These are phyloP conservation scores for Amblyteles armatorius DNA, from an alignment of 2,888 invertebrate genomes.

Conservation along the genomic window DNA sequence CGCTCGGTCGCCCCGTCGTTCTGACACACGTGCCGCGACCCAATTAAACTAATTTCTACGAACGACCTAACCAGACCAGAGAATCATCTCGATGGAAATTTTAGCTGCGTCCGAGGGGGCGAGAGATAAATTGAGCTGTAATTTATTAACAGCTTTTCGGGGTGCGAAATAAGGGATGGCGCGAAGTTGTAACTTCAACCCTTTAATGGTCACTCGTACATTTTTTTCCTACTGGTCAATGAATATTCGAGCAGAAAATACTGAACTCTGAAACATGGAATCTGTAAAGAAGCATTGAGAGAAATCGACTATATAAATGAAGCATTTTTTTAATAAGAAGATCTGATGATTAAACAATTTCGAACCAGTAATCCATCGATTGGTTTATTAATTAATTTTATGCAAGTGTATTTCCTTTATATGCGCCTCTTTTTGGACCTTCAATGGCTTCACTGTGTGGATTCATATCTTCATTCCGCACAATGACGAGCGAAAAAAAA, in stretches of 20 bases:
- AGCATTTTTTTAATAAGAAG: neutral
- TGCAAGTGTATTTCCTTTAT: neutral
- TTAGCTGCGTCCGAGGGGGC: neutral
- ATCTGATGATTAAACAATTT: neutral
- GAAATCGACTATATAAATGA: neutral
- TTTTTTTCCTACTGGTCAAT: neutral
- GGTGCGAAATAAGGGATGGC: neutral
- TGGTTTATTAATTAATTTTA: neutral
- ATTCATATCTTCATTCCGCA: neutral
- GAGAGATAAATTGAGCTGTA: conserved; percentile 7
- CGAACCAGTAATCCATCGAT: neutral
- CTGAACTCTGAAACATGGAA: neutral
- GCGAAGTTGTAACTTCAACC: neutral
- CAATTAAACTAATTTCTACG: conserved; percentile 33
- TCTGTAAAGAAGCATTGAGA: neutral
- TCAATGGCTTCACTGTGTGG: neutral
- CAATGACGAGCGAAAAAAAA: neutral
- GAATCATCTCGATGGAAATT: conserved; percentile 20
- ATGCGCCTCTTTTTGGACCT: neutral
- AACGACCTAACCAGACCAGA: neutral
- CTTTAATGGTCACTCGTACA: neutral
- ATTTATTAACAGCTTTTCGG: conserved; percentile 11
- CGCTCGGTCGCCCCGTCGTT: conserved; percentile 14
- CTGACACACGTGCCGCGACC: conserved; percentile 21
- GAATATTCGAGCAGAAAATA: neutral